Percentiles rank a stretch among this genome's conserved stretches.
These are phyloP conservation scores for Nothura maculosa DNA, from an alignment of 2,797 vertebrate species.

Conservation along the genomic window DNA sequence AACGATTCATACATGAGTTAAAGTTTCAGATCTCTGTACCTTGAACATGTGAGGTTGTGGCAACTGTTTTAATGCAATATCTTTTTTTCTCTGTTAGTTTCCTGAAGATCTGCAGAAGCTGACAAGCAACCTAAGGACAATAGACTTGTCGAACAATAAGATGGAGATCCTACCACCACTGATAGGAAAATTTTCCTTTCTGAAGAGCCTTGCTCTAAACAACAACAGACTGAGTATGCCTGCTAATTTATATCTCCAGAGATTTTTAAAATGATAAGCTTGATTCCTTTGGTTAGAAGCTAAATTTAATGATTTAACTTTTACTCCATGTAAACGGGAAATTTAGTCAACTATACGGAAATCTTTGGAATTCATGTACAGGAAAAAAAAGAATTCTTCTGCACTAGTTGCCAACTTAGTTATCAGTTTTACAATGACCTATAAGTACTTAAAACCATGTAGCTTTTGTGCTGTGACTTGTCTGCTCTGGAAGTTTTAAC, in stretches of 20 bases:
- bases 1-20: neutral
- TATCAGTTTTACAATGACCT: neutral
- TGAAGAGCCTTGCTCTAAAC: constrained; percentile 93
- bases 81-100: constrained; percentile 83
- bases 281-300: neutral
- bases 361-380: neutral
- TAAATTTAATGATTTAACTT: neutral
- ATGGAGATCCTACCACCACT: constrained; percentile 89
- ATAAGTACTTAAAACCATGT: neutral
- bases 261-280: neutral
- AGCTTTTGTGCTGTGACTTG: neutral
- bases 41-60: neutral
- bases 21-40: neutral
- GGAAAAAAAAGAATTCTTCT: neutral
- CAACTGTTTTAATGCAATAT: neutral
- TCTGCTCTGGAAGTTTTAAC: neutral
- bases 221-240: constrained; percentile 92
- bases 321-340: neutral
- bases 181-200: constrained; percentile 91
- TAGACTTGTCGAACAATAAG: constrained; percentile 94
- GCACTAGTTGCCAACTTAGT: neutral
- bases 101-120: constrained; percentile 95
- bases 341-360: neutral
- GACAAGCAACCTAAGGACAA: constrained; percentile 90
- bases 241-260: constrained; percentile 5